Conservation (phyloP, 2,113 vertebrate genomes). For the Oplegnathus fasciatus region DNA sequence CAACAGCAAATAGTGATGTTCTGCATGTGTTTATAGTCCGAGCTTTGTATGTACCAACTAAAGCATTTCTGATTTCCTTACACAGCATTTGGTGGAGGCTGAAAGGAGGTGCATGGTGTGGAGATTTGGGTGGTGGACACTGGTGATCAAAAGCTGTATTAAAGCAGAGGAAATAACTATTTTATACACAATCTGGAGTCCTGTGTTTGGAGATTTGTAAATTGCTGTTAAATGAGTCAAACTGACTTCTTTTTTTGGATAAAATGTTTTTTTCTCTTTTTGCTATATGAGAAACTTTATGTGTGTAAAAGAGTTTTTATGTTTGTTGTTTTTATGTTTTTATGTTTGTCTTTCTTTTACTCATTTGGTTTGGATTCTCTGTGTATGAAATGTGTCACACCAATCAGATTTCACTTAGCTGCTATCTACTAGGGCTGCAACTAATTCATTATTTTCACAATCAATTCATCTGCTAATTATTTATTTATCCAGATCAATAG, state of each 20-base stretch:
- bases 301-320: too few relatives aligned
- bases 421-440: too few relatives aligned
- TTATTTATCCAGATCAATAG: not conserved
- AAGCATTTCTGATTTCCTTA: not conserved
- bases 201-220: not conserved
- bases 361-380: not conserved
- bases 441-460: not conserved
- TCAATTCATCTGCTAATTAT: not conserved
- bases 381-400: not conserved
- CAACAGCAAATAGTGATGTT: constrained; percentile 40
- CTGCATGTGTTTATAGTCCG: not conserved
- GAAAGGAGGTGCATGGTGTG: too few relatives aligned
- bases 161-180: not conserved
- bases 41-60: not conserved
- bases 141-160: not conserved
- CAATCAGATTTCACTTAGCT: not conserved
- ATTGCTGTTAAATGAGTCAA: not conserved
- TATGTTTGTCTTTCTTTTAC: too few relatives aligned
- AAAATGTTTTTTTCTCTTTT: not conserved
- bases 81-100: too few relatives aligned
- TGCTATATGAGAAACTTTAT: not conserved
- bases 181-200: not conserved
- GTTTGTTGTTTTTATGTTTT: too few relatives aligned
- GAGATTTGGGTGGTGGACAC: not conserved
- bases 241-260: not conserved